Conservation (phyloP, 37 sponge, comb jelly and placozoan species). For the Diacarnus erythraeanus region DNA sequence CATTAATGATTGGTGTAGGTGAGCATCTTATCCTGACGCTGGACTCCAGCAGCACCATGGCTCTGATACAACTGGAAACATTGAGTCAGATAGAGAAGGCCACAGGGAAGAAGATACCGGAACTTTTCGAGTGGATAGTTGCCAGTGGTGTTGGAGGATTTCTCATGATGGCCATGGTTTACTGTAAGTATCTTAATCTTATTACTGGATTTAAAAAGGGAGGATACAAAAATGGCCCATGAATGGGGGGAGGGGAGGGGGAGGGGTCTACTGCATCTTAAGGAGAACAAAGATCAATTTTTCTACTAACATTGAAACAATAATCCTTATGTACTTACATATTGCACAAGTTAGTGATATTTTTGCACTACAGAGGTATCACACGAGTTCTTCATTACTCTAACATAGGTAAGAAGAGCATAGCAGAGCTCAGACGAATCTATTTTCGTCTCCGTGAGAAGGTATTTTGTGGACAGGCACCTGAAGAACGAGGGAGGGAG, state of each 20-base stretch:
- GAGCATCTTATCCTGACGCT: slow-evolving; percentile 11
- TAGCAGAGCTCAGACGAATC: slow-evolving; percentile 19
- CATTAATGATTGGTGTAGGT: not conserved
- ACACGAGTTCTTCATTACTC: too few relatives aligned
- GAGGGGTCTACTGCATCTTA: too few relatives aligned
- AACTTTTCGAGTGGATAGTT: slow-evolving; percentile 35
- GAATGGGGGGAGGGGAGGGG: too few relatives aligned
- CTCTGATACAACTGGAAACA: slow-evolving; percentile 30
- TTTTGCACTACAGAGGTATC: too few relatives aligned
- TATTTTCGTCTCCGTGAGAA: slow-evolving; percentile 34
- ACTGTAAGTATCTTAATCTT: slow-evolving; percentile 37
- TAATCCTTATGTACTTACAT: too few relatives aligned
- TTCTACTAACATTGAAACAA: too few relatives aligned
- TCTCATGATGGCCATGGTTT: slow-evolving; percentile 28
- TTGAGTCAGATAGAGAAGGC: slow-evolving; percentile 24
- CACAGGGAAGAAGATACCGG: not conserved
- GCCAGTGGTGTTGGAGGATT: slow-evolving; percentile 37
- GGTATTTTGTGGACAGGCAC: not conserved
- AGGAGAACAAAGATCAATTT: not conserved
- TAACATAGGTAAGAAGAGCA: slow-evolving; percentile 20
- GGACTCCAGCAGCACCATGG: slow-evolving; percentile 16
- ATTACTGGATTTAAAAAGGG: too few relatives aligned
- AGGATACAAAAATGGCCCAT: not conserved
- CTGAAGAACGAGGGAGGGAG: not conserved
- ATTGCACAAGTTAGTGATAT: too few relatives aligned